phyloP scores from a whole-genome alignment of 2,113 vertebrate genomes.

The Nothobranchius kuhntae region DNA sequence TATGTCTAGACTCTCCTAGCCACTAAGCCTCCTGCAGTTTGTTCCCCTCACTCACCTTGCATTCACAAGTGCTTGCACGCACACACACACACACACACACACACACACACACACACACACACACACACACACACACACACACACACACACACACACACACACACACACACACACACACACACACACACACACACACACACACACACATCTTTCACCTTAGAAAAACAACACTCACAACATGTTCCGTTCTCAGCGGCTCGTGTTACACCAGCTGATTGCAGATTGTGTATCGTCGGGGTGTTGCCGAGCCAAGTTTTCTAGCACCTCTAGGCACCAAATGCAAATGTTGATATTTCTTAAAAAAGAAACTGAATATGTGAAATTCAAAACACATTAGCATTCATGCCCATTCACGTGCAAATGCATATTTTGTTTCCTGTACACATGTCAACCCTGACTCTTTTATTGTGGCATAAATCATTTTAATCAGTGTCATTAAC shows the following conservation, averaged over 20 bases:
- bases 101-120: no score
- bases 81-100: rapidly evolving
- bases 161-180: no score
- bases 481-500: conserved; percentile 44
- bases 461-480: conserved; percentile 45
- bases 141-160: no score
- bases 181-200: no score
- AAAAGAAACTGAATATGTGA: conserved; percentile 12
- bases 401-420: conserved; percentile 27
- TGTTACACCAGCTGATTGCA: conserved; percentile 26
- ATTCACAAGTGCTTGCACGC: conserved; percentile 22
- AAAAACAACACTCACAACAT: conserved; percentile 28
- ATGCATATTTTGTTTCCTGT: conserved; percentile 51
- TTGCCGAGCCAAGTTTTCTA: conserved; percentile 14
- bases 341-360: conserved; percentile 60
- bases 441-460: conserved; percentile 41
- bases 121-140: no score
- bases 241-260: conserved; percentile 15
- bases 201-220: conserved; percentile 31
- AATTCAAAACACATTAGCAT: conserved; percentile 39
- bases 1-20: conserved; percentile 61
- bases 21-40: conserved; percentile 39
- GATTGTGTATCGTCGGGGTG: conserved; percentile 20
- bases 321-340: conserved; percentile 49
- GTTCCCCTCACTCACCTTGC: conserved; percentile 20